A percentile compares a stretch with the other conserved stretches of the same genome.
These are phyloP conservation scores for Buphagus erythrorhynchus DNA, from an alignment of 2,797 vertebrate species.

Conservation along the genomic window DNA sequence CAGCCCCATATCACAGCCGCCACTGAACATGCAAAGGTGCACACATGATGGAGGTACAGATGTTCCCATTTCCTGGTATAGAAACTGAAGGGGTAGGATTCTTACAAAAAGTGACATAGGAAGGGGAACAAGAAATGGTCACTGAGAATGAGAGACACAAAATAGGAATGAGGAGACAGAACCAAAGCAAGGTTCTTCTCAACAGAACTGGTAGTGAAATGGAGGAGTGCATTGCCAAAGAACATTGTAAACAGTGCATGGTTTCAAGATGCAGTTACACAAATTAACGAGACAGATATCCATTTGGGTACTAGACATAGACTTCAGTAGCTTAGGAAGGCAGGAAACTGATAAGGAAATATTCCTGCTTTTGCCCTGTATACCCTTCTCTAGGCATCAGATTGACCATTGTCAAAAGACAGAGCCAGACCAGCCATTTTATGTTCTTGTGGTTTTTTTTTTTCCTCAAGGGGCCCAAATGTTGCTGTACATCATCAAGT, in stretches of 20 bases:
- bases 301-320: background rate
- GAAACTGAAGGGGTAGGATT: background rate
- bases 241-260: background rate
- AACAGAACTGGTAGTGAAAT: background rate
- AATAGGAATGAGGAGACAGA: background rate
- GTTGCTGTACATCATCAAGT: too few relatives aligned
- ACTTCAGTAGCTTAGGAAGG: background rate
- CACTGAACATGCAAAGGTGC: background rate
- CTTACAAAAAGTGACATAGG: background rate
- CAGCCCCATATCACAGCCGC: background rate
- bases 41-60: background rate
- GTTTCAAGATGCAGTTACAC: background rate
- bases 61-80: background rate
- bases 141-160: background rate
- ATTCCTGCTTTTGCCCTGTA: background rate
- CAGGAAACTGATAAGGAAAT: background rate
- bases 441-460: background rate
- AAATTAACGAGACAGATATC: background rate
- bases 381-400: background rate
- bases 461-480: too few relatives aligned
- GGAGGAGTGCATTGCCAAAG: background rate
- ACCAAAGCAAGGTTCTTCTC: background rate
- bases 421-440: background rate
- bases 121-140: background rate
- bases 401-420: background rate